Evolutionary conservation across 2,797 vertebrate species (phyloP), one percentile per base, ranked within the genome.

Genomic region (Enteromius radiatus): DNA sequence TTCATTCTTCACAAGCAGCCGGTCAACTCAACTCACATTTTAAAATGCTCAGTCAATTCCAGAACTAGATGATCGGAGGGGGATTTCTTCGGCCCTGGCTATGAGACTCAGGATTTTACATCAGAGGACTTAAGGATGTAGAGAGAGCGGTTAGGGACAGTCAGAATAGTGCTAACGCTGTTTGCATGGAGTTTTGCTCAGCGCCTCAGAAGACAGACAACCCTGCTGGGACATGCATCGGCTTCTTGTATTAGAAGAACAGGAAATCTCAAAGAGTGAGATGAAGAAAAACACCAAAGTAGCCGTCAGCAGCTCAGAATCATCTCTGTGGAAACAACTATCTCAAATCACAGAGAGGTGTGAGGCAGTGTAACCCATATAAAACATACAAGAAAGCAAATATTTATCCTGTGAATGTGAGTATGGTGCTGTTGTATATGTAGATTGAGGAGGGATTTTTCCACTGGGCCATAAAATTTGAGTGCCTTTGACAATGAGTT

Each of bases 231-330:
- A 82, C 23, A 45, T 28, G 23, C 61, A 7, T 54, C 17, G 47
- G 33, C 33, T 56, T 82, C 59, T 74, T 21, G 31, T 38, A 36
- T 41, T 67, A 56, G 33, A 64, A 49, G 41, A 82, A 67, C 61
- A 33, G 80, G 45, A 81, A 74, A 81, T 49, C 59, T 81, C 69
- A 65, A 74, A 81, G 59, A 74, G 23, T n/a, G 23, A 73, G 43
- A 74, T 80, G 19, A 80, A 63, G 68, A 28, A 81, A 19, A 74
- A 52, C 45, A 81, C 33, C 43, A 64, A 6, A 81, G 21, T 61
- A 63, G 45, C 56, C 21, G 1, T 63, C 68, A 71, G 68, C 41
- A 23, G 79, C 68, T 63, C 70, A 36, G 33, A 75, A 45, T 67
- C 45, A 65, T 67, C 63, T 67, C 80, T 67, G 47, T 70, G 67